Base-by-base conservation (phyloP, 2,888 invertebrate genomes). In the Heliothis peltigera region DNA sequence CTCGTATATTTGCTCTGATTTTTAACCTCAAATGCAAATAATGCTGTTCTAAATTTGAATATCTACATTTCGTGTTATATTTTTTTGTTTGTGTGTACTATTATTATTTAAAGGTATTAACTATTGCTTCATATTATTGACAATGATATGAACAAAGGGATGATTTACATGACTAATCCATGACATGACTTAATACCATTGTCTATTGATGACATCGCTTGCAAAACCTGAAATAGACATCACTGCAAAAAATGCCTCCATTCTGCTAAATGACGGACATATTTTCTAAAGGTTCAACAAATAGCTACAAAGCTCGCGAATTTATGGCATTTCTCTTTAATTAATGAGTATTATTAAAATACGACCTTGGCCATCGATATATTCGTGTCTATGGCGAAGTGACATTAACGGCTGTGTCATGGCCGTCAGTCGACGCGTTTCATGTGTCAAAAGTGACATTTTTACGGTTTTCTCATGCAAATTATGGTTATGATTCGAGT, bases 401-500 rank as follows among this genome's bases (percentile, higher is more conserved):
- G 64, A 67, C 73, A 48, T 52, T n/a, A 46, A 61, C 56, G 69
- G 66, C 25, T 65, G 59, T 77, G 72, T 76, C 75, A 77, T 60
- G 64, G 74, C 71, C 67, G 75, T 54, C 64, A 52, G 44, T 54
- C 52, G 66, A 59, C 46, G 70, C 48, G 64, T 44, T 59, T 75
- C 65, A 77, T 86, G 88, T 86, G 90, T 88, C 89, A 89, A 73
- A 65, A 43, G 57, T 77, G 89, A 88, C 89, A 89, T 77, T 65
- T 91, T 91, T 91, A 93, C 84, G 87, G 80, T 76, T 75, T 84
- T 84, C 75, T 77, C 84, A 93, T 92, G 92, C 84, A 91, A 93
- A 93, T 91, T 69, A 67, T 64, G 60, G 63, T 66, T 86, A 89
- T 87, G 86, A 81, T 66, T 75, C 82, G 80, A 85, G 84, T 83